A percentile compares a stretch with the other conserved stretches of the same genome.
Conservation (phyloP, 2,113 vertebrate genomes). For the Hypanus sabinus region DNA sequence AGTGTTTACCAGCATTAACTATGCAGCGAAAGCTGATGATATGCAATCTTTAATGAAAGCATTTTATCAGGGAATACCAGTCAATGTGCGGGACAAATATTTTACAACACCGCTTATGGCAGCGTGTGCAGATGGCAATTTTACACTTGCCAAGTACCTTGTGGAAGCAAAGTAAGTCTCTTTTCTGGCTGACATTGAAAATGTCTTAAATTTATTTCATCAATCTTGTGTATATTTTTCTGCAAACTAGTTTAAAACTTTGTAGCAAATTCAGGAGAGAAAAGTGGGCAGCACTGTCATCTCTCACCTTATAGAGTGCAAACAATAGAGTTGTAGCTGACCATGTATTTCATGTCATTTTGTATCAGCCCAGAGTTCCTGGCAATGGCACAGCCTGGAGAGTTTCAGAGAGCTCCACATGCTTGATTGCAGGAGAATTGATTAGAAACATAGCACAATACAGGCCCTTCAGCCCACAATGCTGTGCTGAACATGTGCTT, state of each 20-base stretch:
- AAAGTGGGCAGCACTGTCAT: background rate
- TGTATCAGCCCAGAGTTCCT: background rate
- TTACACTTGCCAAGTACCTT: conserved; percentile 68
- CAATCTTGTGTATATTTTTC: background rate
- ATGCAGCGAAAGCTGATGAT: conserved; percentile 69
- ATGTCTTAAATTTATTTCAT: background rate
- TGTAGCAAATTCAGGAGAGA: background rate
- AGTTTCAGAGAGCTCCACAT: background rate
- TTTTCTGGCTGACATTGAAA: background rate
- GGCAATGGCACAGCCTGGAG: background rate
- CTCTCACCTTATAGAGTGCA: background rate
- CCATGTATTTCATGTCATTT: background rate
- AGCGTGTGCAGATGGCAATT: conserved; percentile 72
- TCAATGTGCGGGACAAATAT: conserved; percentile 73
- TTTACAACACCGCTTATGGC: conserved; percentile 87
- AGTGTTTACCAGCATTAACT: conserved; percentile 65
- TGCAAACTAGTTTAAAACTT: background rate
- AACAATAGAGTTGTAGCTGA: background rate
- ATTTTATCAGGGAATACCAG: conserved; percentile 66
- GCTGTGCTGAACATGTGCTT: too few species aligned
- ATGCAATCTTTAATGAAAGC: conserved; percentile 74
- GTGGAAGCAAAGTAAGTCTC: conserved; percentile 68
- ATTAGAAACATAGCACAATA: too few species aligned
- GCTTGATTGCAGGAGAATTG: background rate
- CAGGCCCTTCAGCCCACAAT: too few species aligned